Evolutionary conservation across 2,113 vertebrate genomes (phyloP), one percentile per base, ranked within the genome.

Genomic region (Chionodraco myersi): DNA sequence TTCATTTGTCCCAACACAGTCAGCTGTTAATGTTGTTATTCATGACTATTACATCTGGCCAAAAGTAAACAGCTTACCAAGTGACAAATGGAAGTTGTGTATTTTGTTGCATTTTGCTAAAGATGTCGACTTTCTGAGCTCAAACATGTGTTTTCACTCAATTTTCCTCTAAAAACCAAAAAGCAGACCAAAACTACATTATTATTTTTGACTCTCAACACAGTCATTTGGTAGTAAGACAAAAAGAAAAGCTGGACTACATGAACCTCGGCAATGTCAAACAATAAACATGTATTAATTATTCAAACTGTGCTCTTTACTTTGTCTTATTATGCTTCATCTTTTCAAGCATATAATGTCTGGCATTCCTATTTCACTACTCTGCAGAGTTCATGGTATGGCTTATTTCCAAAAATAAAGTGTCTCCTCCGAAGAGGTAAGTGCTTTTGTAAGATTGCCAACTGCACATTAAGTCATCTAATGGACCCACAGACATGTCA

Each of bases 401-500:
- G 48, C 63, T 36, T 13, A n/a, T 70, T 83, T 80, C 51, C 51
- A 57, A 44, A 86, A 56, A 26, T 57, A 53, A 23, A 60, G 10
- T 1, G 75, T 60, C 23, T 73, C 26, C 68, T 49, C 26, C 8
- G 3, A 48, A 26, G n/a, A 57, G 16, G n/a, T 74, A 75, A 68
- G 21, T 11, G 15, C 16, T 79, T 61, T 65, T 75, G 54, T 72
- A 67, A 81, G 61, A 47, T 30, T 36, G 57, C 67, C 48, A 65
- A 51, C 36, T n/a, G 4, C 30, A 62, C 23, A 0, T 60, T 66
- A 63, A 69, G 51, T 72, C 4, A 18, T 66, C 54, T 54, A n/a
- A 62, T 21, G n/a, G 68, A 86, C 60, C 77, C 61, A 82, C 44
- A 62, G 80, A 72, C 79, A 52, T 41, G 83, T 66, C 54, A 54